phyloP scores from a whole-genome alignment of 2,797 vertebrate genomes.

The Threskiornis aethiopicus region DNA sequence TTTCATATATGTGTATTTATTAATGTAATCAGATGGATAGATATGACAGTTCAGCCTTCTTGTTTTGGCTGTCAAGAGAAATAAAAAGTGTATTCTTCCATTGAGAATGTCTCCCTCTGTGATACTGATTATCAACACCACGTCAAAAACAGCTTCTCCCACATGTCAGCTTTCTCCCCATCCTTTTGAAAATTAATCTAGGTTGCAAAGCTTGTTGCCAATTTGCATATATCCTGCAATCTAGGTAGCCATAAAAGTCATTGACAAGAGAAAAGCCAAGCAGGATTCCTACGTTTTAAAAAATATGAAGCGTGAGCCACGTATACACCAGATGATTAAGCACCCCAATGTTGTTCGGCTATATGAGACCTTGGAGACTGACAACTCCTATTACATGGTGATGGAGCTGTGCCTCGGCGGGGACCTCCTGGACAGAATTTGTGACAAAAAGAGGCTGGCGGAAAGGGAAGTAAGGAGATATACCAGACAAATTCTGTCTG shows the following conservation, averaged over 20 bases:
- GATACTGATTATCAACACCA: background rate
- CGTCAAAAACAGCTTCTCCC: background rate
- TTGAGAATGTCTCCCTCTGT: background rate
- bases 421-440: slow-evolving; percentile 87
- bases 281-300: slow-evolving; percentile 85
- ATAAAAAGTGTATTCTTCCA: background rate
- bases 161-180: background rate
- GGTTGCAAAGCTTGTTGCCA: background rate
- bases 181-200: background rate
- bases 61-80: background rate
- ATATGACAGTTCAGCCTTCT: background rate
- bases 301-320: slow-evolving; percentile 85
- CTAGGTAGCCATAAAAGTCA: slow-evolving; percentile 87
- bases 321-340: slow-evolving; percentile 85
- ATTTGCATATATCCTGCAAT: background rate
- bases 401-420: slow-evolving; percentile 85
- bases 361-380: slow-evolving; percentile 84
- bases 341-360: slow-evolving; percentile 83
- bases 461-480: slow-evolving; percentile 84
- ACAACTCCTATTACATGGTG: slow-evolving; percentile 88
- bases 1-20: background rate
- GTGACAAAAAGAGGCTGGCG: slow-evolving; percentile 81
- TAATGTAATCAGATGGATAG: background rate
- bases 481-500: slow-evolving; percentile 83
- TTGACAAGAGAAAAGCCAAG: slow-evolving; percentile 87